A percentile compares a stretch with the other conserved stretches of the same genome.
phyloP scores from a whole-genome alignment of 2,113 vertebrate genomes.

The Phrynosoma blainvillii region DNA sequence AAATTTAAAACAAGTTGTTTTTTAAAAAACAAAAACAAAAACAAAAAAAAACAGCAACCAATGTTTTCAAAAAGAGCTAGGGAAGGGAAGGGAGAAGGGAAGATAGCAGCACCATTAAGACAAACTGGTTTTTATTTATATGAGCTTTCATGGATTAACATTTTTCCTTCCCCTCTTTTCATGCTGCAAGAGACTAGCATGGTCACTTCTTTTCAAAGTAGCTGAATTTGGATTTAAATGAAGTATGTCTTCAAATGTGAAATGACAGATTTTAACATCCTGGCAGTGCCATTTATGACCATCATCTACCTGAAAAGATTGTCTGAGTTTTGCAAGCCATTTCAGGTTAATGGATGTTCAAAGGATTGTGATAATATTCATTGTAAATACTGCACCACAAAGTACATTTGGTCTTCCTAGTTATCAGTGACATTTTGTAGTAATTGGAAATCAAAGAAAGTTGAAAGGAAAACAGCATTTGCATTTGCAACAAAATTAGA shows the following conservation, averaged over 20 bases:
- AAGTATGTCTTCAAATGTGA: neutral
- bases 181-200: too few species aligned
- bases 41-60: neutral
- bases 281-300: neutral
- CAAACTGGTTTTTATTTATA: too few species aligned
- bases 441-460: neutral
- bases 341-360: rapidly evolving
- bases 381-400: neutral
- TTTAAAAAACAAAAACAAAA: neutral
- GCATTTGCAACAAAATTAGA: neutral
- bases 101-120: too few species aligned
- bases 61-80: neutral
- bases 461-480: conserved; percentile 20
- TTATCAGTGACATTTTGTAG: neutral
- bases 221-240: neutral
- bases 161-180: too few species aligned
- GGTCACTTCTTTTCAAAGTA: neutral
- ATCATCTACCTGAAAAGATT: neutral
- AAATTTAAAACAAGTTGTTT: neutral
- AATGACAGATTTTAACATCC: neutral
- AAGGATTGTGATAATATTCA: conserved; percentile 27
- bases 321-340: neutral
- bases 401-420: neutral
- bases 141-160: too few species aligned
- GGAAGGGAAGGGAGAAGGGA: too few species aligned